Percentiles rank a stretch among this genome's conserved stretches.
Conservation (phyloP, 2,113 vertebrate species). For the Eptesicus fuscus region DNA sequence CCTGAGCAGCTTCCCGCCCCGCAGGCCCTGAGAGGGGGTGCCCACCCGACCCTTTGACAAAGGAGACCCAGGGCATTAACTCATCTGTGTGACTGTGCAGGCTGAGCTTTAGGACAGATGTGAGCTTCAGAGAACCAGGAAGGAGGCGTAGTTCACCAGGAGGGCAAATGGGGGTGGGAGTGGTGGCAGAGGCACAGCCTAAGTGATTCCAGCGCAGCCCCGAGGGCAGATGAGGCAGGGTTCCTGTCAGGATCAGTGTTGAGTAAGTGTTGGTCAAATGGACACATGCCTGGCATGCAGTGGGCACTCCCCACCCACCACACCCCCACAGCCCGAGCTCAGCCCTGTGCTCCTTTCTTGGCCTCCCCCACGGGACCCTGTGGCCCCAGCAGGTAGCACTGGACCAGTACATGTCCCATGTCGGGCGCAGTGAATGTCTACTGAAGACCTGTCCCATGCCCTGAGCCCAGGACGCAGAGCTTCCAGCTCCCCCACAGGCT, state of each 20-base stretch:
- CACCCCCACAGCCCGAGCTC: not conserved
- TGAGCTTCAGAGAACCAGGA: not conserved
- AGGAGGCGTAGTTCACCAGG: not conserved
- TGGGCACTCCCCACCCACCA: too few species aligned
- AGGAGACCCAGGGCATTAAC: not conserved
- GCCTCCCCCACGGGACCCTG: not conserved
- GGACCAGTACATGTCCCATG: not conserved
- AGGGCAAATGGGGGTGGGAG: not conserved
- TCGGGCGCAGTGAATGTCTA: not conserved
- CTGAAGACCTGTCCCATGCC: not conserved
- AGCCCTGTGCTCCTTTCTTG: not conserved
- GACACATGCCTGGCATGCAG: not conserved
- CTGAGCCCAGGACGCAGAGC: too few species aligned
- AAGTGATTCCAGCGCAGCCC: not conserved
- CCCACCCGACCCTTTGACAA: rapidly evolving
- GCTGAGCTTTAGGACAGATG: not conserved
- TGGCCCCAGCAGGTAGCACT: not conserved
- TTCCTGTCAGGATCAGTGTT: not conserved
- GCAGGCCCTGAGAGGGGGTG: too few species aligned
- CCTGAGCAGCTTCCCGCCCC: not conserved
- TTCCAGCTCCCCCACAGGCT: not conserved
- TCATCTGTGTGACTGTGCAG: not conserved
- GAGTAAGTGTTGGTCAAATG: not conserved
- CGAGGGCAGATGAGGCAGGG: not conserved
- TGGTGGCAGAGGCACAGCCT: not conserved